A percentile compares a stretch with the other conserved stretches of the same genome.
These are phyloP conservation scores for Phoenoteleia sp. DNA, from an alignment of 2,888 invertebrate species.

Conservation along the genomic window DNA sequence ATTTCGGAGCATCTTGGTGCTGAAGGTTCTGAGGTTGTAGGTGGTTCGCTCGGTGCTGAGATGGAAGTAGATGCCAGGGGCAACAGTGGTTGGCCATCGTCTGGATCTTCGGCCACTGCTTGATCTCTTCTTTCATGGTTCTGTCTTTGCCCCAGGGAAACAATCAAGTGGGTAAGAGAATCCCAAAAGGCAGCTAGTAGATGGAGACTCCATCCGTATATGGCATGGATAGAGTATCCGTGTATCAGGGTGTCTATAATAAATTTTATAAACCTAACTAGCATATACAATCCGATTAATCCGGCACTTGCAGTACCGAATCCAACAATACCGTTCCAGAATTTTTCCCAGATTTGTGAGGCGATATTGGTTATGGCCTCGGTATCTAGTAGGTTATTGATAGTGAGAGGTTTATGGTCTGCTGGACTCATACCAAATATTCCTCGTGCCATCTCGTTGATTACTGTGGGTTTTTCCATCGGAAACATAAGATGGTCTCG, in stretches of 20 bases:
- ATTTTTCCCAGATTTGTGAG: not conserved
- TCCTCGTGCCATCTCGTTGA: not conserved
- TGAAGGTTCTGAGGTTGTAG: no score
- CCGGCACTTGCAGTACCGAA: not conserved
- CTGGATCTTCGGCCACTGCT: no score
- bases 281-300: not conserved
- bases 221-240: slow-evolving; percentile 38
- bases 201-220: slow-evolving; percentile 50
- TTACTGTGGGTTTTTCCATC: not conserved
- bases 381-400: slow-evolving; percentile 3
- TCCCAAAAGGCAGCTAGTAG: slow-evolving; percentile 46
- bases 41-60: no score
- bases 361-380: not conserved
- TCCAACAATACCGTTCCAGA: not conserved
- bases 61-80: no score
- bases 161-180: slow-evolving; percentile 10
- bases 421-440: not conserved
- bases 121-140: no score
- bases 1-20: no score
- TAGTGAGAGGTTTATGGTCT: not conserved
- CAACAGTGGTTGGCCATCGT: no score
- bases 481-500: slow-evolving; percentile 50
- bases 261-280: not conserved
- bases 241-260: not conserved
- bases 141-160: no score